Conservation (phyloP, 2,113 vertebrate genomes). For the Hydrolagus affinis region DNA sequence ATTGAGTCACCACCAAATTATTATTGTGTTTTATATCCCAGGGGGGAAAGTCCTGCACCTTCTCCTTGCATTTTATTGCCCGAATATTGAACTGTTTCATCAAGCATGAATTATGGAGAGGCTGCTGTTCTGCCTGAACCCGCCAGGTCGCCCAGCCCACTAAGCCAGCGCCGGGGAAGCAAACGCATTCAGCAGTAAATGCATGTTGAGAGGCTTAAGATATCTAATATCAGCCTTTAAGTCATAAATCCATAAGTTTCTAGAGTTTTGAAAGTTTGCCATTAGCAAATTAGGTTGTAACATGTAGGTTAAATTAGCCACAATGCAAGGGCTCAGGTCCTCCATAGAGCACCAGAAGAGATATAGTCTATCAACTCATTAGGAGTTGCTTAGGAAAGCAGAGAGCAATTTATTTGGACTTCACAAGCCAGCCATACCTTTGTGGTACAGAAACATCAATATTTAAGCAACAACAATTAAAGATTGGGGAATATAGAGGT, state of each 20-base stretch:
- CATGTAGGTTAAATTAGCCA: too few relatives aligned
- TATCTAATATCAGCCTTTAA: not conserved
- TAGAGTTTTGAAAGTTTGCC: too few relatives aligned
- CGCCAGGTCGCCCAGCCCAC: not conserved
- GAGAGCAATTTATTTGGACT: not conserved
- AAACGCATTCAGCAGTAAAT: not conserved
- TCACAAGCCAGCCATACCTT: not conserved
- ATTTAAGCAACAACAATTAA: not conserved
- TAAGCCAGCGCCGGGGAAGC: not conserved
- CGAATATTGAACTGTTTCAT: not conserved
- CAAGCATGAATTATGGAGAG: not conserved
- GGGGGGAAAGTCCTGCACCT: not conserved
- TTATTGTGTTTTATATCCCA: not conserved
- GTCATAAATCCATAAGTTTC: too few relatives aligned
- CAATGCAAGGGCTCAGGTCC: too few relatives aligned
- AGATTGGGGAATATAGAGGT: not conserved
- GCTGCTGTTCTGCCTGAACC: not conserved
- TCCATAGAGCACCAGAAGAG: not conserved
- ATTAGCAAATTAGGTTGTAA: too few relatives aligned
- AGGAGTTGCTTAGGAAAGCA: not conserved
- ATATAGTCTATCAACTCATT: not conserved
- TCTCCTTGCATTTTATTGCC: not conserved
- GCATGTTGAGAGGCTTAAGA: not conserved
- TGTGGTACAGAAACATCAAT: not conserved
- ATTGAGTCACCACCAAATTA: too few relatives aligned